Evolutionary conservation across 2,113 vertebrate genomes (phyloP).

Genomic region (Semnornis frantzii): DNA sequence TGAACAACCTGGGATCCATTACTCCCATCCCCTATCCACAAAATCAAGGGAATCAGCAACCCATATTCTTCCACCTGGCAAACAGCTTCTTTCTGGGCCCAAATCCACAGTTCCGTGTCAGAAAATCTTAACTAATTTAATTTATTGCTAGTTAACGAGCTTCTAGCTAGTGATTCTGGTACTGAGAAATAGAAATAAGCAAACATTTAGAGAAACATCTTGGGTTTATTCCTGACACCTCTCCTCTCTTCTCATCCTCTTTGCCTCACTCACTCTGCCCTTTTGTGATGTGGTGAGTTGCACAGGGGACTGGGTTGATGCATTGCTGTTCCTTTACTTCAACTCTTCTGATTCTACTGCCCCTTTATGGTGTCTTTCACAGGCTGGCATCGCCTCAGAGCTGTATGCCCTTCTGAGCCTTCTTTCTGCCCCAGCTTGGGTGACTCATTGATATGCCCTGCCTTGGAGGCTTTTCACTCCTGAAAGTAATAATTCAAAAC

Average conservation of each 20-base stretch:
- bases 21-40: neutral
- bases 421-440: neutral
- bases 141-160: neutral
- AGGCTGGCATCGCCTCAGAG: neutral
- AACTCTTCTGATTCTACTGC: neutral
- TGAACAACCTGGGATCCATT: neutral
- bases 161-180: neutral
- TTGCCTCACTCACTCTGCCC: neutral
- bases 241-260: neutral
- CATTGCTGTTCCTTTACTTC: neutral
- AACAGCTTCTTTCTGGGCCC: neutral
- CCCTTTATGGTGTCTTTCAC: fast-evolving
- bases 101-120: neutral
- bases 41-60: neutral
- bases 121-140: neutral
- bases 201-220: neutral
- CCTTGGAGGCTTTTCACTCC: neutral
- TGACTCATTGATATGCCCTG: neutral
- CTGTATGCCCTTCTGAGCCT: neutral
- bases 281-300: fast-evolving
- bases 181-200: neutral
- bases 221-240: neutral
- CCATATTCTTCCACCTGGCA: neutral
- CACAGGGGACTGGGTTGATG: neutral
- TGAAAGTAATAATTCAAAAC: neutral